These are phyloP conservation scores for Urocitellus parryii DNA, from an alignment of 2,113 vertebrate genomes.

Conservation along the genomic window DNA sequence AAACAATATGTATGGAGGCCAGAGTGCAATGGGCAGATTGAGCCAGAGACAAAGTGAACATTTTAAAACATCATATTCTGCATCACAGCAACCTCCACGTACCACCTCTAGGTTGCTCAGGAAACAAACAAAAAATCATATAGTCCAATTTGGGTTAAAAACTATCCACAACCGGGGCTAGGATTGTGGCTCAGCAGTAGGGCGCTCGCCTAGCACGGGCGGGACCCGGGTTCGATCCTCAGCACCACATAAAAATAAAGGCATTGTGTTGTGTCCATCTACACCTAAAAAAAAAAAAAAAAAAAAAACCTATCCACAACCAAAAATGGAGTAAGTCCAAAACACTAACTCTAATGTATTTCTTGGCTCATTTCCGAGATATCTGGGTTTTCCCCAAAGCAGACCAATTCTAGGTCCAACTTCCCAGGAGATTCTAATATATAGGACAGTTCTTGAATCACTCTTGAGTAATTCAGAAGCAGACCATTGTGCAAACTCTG, in stretches of 20 bases:
- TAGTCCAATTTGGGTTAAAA: neutral
- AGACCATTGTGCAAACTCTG: neutral
- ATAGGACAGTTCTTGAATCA: neutral
- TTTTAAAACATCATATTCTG: neutral
- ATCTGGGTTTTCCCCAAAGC: neutral
- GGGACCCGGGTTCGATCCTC: too few relatives aligned
- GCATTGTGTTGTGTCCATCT: too few relatives aligned
- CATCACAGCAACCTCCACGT: neutral
- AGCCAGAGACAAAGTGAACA: neutral
- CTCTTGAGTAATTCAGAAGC: slow-evolving; percentile 30
- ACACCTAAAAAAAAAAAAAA: too few relatives aligned
- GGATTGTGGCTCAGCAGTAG: too few relatives aligned
- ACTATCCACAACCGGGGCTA: neutral
- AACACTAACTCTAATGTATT: neutral
- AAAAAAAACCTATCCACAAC: neutral
- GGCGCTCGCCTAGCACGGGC: too few relatives aligned
- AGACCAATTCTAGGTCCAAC: neutral
- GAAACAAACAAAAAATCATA: neutral
- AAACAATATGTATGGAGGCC: neutral
- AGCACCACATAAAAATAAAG: too few relatives aligned
- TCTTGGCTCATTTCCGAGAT: slow-evolving; percentile 4
- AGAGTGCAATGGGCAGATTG: neutral
- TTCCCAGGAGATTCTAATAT: slow-evolving; percentile 22
- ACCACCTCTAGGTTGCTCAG: neutral
- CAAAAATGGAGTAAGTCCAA: neutral